phyloP scores from a whole-genome alignment of 2,113 vertebrate genomes.

The Nibea coibor region DNA sequence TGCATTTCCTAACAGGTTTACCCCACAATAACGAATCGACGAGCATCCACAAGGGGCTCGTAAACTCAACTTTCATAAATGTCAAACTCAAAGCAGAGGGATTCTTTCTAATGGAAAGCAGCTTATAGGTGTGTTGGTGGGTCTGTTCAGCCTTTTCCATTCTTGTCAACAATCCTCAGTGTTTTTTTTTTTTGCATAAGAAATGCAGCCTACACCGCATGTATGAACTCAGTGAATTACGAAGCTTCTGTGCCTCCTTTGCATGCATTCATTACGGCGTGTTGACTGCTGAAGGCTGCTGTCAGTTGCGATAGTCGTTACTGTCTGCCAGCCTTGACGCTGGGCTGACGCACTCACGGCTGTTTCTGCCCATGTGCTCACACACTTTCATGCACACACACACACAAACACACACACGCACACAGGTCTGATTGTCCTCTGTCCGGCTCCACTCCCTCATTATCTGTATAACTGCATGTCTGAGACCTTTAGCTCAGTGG shows the following conservation, averaged over 20 bases:
- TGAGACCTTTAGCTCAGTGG: slow-evolving; percentile 66
- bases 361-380: slow-evolving; percentile 11
- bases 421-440: slow-evolving; percentile 73
- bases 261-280: slow-evolving; percentile 18
- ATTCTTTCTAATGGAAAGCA: slow-evolving; percentile 52
- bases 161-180: slow-evolving; percentile 3
- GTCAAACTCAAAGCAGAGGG: slow-evolving; percentile 32
- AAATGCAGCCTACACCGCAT: background rate
- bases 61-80: slow-evolving; percentile 59
- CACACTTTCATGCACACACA: slow-evolving; percentile 13
- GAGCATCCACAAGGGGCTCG: slow-evolving; percentile 44
- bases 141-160: slow-evolving; percentile 45
- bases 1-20: slow-evolving; percentile 65
- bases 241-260: background rate
- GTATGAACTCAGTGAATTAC: background rate
- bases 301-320: slow-evolving; percentile 21
- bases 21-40: slow-evolving; percentile 48
- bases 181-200: slow-evolving; percentile 11
- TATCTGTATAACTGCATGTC: slow-evolving; percentile 76
- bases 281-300: slow-evolving; percentile 25
- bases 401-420: slow-evolving; percentile 38
- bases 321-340: slow-evolving; percentile 36
- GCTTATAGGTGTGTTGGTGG: slow-evolving; percentile 35
- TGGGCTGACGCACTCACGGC: slow-evolving; percentile 40
- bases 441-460: slow-evolving; percentile 76